Base-by-base conservation (phyloP, 2,797 vertebrate species). In the Benthosema pterotum region DNA sequence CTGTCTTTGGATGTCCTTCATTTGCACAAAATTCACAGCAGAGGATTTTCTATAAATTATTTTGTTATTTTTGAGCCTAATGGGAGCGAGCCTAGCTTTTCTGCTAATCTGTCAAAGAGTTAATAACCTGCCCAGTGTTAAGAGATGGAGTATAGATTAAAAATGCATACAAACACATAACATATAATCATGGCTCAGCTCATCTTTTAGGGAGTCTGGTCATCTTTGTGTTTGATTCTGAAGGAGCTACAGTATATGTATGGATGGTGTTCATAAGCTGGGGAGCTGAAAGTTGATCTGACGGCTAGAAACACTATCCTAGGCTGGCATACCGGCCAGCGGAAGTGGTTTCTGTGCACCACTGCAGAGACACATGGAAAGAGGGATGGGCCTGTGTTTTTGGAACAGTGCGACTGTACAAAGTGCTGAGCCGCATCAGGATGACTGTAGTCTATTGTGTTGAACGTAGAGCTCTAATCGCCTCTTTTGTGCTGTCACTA, bases 291-390 rank as follows among this genome's bases (percentile, higher is more conserved):
- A 69, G 15, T 16, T 19, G 61, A 67, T 55, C 61, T 48, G 22
- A 63, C 46, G 46, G 49, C 49, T 52, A 51, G 46, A 74, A 58
- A 62, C 46, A 5, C 64, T 50, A 48, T 66, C 42, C 7, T 57
- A 70, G 67, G 52, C 19, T 42, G 19, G 17, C 15, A 61, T 18
- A 25, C 43, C n/a, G 18, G 45, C 19, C 52, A 5, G 49, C 66
- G 66, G 65, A 67, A 71, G 68, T 42, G 43, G 52, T 71, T 70
- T 69, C 62, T 57, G 57, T 61, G 53, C 47, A 53, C 14, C 18
- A 19, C 49, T 63, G 32, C 25, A 65, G 60, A 46, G 60, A 53
- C 51, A 43, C n/a, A 62, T 45, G 57, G 53, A 70, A 57, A 64
- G 49, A 38, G 50, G 15, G 53, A 32, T 43, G 15, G 49, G 32